Percentiles rank a stretch among this genome's conserved stretches.
phyloP scores from a whole-genome alignment of 2,113 vertebrate species.

The Dolichotis patagonum region DNA sequence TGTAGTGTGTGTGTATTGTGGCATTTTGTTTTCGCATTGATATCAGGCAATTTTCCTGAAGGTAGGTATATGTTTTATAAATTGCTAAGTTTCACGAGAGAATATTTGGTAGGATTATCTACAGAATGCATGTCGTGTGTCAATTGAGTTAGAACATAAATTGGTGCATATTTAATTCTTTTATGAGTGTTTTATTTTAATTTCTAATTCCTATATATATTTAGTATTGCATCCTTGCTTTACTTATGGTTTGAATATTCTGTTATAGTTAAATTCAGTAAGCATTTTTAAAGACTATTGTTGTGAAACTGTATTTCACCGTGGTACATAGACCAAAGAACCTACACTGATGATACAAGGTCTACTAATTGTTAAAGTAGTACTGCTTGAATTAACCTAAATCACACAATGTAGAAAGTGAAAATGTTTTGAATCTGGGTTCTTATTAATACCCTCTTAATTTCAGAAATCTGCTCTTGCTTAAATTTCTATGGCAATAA shows the following conservation, averaged over 20 bases:
- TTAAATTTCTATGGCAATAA: slow-evolving; percentile 14
- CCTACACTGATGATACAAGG: neutral
- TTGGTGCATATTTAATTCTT: slow-evolving; percentile 23
- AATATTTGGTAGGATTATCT: neutral
- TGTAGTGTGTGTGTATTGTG: slow-evolving; percentile 31
- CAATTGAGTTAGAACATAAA: neutral
- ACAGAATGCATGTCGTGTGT: slow-evolving; percentile 37
- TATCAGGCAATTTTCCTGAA: slow-evolving; percentile 40
- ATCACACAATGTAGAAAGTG: neutral
- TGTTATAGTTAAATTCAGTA: slow-evolving; percentile 42
- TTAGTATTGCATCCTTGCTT: slow-evolving; percentile 40
- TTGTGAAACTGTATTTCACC: slow-evolving; percentile 52
- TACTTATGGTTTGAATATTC: slow-evolving; percentile 28
- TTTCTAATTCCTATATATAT: slow-evolving; percentile 43
- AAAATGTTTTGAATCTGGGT: slow-evolving; percentile 20
- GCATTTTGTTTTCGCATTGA: slow-evolving; percentile 15
- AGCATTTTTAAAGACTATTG: slow-evolving; percentile 20
- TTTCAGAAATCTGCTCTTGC: neutral
- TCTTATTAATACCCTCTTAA: neutral
- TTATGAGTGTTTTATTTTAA: slow-evolving; percentile 44
- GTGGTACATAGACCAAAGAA: neutral
- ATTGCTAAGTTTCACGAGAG: neutral
- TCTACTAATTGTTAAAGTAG: slow-evolving; percentile 41
- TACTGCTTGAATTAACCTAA: slow-evolving; percentile 8
- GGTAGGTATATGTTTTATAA: slow-evolving; percentile 54